These are phyloP conservation scores for Emydura subglobosa DNA, from an alignment of 2,113 vertebrate species.

Conservation along the genomic window DNA sequence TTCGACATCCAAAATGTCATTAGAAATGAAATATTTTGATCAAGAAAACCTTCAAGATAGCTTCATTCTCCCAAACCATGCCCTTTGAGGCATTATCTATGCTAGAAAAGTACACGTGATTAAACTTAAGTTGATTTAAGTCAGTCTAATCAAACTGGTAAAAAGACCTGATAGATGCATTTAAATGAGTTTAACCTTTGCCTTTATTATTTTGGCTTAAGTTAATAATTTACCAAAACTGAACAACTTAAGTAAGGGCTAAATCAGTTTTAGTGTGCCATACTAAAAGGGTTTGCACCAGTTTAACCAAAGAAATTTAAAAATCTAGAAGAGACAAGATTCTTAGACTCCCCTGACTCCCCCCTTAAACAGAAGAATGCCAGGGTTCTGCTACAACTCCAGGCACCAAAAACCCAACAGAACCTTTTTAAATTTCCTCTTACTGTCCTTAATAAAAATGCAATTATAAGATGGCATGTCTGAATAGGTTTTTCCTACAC, in stretches of 20 bases:
- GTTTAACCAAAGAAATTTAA: neutral
- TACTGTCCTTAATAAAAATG: neutral
- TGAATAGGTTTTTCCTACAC: neutral
- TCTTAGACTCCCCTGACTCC: neutral
- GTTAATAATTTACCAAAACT: neutral
- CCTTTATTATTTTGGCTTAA: neutral
- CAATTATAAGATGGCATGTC: neutral
- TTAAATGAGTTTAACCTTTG: neutral
- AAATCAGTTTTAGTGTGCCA: neutral
- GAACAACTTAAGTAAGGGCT: neutral
- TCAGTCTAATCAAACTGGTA: neutral
- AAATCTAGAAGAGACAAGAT: neutral
- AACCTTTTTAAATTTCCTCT: neutral
- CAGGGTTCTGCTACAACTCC: neutral
- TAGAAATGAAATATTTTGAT: neutral
- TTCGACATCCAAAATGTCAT: neutral
- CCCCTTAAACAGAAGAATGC: neutral
- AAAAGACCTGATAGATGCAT: neutral
- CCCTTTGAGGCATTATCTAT: accelerated
- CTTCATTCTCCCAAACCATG: neutral
- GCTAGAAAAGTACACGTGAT: neutral
- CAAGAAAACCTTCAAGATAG: neutral
- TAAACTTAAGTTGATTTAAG: neutral
- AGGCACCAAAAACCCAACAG: neutral
- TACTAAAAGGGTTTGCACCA: neutral